Base-by-base conservation (phyloP, 1,140 invertebrate genomes). In the Drosophila saltans region DNA sequence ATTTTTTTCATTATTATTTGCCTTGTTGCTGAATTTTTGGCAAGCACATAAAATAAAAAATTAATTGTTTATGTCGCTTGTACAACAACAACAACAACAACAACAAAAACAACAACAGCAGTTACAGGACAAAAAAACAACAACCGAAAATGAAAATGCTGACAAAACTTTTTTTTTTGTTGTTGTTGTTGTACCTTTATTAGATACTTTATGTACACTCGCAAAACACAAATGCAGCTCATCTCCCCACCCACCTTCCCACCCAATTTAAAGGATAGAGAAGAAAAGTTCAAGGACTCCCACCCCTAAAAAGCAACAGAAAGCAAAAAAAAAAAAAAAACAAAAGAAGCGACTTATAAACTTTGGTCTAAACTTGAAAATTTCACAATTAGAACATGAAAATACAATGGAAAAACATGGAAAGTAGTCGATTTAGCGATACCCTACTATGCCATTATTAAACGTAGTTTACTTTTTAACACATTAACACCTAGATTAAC, bases 1-100 rank as follows among this genome's bases (percentile, higher is more conserved):
- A 9, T 16, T n/a, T 4, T 8, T 45, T 45, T 62, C 11, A 63
- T 56, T 56, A 9, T 28, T 21, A 16, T 16, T 43, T 21, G 7
- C 16, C 10, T 63, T 64, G 64, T 26, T 39, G 61, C 70, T 73
- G 41, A 48, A 66, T 65, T 63, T 8, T 55, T 62, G 59, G 61
- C 45, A 69, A 56, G 68, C 56, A 61, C 45, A 62, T 36, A 26
- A 68, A 71, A 28, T 36, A 30, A 30, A 62, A 65, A 69, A 75
- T 72, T 69, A 69, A 78, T 75, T 75, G 72, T 67, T 75, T 60
- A 64, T 67, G 64, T 52, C 45, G 45, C 45, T 52, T 26, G 45
- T 33, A 43, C 8, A 33, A 43, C 57, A 60, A 60, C 72, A 69
- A 41, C 39, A 36, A 48, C 52, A 70, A 62, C n/a, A n/a, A n/a